Base-by-base conservation (phyloP, 92 coral and sea anemone species). In the Galaxea fascicularis region DNA sequence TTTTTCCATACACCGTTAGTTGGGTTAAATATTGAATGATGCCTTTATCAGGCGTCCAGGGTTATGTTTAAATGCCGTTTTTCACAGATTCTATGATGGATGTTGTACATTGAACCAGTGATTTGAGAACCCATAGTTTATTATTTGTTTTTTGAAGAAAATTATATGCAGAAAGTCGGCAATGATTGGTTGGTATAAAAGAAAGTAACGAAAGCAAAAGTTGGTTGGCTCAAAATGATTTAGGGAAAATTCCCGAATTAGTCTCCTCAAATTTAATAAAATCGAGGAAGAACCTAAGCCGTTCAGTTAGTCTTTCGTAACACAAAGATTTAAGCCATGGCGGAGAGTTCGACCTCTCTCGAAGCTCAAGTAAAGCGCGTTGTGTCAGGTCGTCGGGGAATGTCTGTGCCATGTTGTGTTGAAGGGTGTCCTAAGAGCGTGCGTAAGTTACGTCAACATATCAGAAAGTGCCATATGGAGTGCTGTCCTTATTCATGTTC, bases 371-470 rank as follows among this genome's bases (percentile, higher is more conserved):
- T 58, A 58, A 24, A 58, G 64, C 64, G 0, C 25, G 64, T 58
- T 0, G 20, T 58, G 64, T 58, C 64, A 58, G 64, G 64, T 17
- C 17, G 24, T 58, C 24, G 64, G 26, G 0, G 24, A 45, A 6
- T 58, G 20, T 25, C 0, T 0, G 64, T 58, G 64, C 22, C 17
- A 58, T 58, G 64, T 16, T 58, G 28, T 58, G 22, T 58, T 13
- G 8, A 18, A 53, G 58, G 58, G 64, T 58, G 64, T 58, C 18
- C 16, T 59, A 35, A 21, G 66, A 39, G 45, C 0, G 76, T 26
- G 44, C 86, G 69, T 41, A 63, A 25, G n/a, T 41, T 82, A 22
- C 67, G 87, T 10, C 79, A 1, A 10, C 87, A 82, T 59, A 72
- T 82, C 41, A 82, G 87, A 57, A 59, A 14, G 54, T 72, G 3